Base-by-base conservation (phyloP, 2,113 vertebrate species). In the Sinocyclocheilus anshuiensis region DNA sequence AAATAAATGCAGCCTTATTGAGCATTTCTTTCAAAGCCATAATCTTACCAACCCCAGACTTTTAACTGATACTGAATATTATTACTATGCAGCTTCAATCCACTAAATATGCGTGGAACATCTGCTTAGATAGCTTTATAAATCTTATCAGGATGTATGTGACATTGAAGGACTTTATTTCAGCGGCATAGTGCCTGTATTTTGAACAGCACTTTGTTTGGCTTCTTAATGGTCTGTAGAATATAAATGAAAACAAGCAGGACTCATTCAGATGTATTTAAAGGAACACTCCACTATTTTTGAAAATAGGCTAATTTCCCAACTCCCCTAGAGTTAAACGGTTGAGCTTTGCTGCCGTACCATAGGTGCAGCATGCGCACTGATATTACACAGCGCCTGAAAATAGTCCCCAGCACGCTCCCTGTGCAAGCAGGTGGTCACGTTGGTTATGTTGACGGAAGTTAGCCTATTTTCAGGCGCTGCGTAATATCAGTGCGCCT, bases 191-290 rank as follows among this genome's bases (percentile, higher is more conserved):
- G 6, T 13, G n/a, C 24, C 39, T 45, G 39, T 20, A 67, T 8
- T 76, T 48, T 50, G 63, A 69, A 65, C 26, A 57, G 45, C 33
- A 42, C 22, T 16, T 24, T 36, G 61, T 33, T 11, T 9, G 22
- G 20, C 22, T 42, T 77, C 74, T 16, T 48, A 53, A 71, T 80
- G 11, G 36, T 42, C 22, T 67, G 48, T 33, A 13, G 13, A 71
- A 72, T 42, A 80, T 78, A 39, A 80, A 80, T 80, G 33, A 65
- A 45, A 63, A 26, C 22, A 15, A 13, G 2, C 77, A n/a, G 33
- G 33, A 29, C 45, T 45, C 10, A 63, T 48, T 36, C 61, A 75
- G 36, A 61, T 84, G 26, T 84, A 63, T 65, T 67, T 86, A 29
- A 29, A 29, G 29, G 29, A 29, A 29, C 29, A 29, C 29, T 29